Percentiles rank a stretch among this genome's conserved stretches.
These are phyloP conservation scores for Cantharis nigra DNA, from an alignment of 2,888 invertebrate species.

Conservation along the genomic window DNA sequence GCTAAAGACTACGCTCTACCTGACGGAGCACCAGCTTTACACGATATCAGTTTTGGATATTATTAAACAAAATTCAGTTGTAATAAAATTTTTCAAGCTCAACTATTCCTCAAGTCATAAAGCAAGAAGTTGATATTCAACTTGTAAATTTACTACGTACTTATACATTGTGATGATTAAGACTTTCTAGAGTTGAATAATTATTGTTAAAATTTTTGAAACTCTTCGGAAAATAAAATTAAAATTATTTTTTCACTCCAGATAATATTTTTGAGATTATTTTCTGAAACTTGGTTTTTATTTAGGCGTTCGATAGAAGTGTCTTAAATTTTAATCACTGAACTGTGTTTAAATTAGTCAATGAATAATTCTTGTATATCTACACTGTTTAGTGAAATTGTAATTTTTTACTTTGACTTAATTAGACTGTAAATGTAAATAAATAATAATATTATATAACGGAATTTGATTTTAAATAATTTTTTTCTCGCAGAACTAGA, in stretches of 20 bases:
- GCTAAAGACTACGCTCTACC: constrained; percentile 82
- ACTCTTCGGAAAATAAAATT: not conserved
- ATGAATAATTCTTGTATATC: not conserved
- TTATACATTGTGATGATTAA: not conserved
- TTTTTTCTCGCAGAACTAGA: constrained; percentile 6
- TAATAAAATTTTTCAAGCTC: constrained; percentile 8
- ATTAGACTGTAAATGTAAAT: constrained; percentile 26
- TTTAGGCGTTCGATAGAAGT: not conserved
- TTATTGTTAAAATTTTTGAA: not conserved
- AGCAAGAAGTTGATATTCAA: constrained; percentile 23
- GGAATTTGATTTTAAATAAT: not conserved
- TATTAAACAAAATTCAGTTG: constrained; percentile 57
- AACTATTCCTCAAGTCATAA: constrained; percentile 18
- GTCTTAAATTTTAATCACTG: not conserved
- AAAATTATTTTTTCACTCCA: not conserved
- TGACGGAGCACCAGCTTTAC: constrained; percentile 69
- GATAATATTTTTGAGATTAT: not conserved
- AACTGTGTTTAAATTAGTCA: not conserved
- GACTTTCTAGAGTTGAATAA: not conserved
- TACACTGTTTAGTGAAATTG: not conserved
- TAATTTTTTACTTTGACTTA: constrained; percentile 9
- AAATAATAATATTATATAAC: constrained; percentile 16
- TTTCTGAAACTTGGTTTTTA: not conserved
- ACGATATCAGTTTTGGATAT: constrained; percentile 84
- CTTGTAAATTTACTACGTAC: not conserved